Evolutionary conservation across 2,888 invertebrate genomes (phyloP).

Genomic region (Phaedon cochleariae): DNA sequence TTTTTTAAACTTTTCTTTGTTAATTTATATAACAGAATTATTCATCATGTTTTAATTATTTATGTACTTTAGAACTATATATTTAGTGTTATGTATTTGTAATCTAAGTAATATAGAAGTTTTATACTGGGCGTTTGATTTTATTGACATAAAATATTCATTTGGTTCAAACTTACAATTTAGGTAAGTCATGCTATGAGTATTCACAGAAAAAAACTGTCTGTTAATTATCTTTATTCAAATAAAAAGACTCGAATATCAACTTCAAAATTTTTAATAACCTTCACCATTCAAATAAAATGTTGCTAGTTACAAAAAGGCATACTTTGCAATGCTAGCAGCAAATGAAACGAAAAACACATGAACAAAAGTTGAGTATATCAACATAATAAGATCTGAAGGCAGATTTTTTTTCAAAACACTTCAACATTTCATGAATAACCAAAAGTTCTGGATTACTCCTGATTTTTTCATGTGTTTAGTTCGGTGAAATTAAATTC

Average conservation of each 20-base stretch:
- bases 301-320: slow-evolving; percentile 7
- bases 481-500: no score
- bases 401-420: no score
- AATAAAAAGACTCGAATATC: slow-evolving; percentile 9
- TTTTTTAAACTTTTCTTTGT: slow-evolving; percentile 17
- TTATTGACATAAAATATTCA: not conserved
- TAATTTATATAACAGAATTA: slow-evolving; percentile 29
- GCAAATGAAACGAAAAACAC: slow-evolving; percentile 2
- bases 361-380: not conserved
- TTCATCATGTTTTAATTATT: slow-evolving; percentile 44
- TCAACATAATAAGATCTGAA: not conserved
- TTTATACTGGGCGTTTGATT: slow-evolving; percentile 32
- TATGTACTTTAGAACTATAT: slow-evolving; percentile 40
- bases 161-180: no score
- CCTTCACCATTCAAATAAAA: slow-evolving; percentile 22
- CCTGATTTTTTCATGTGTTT: no score
- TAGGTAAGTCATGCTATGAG: no score
- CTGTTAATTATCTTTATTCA: no score
- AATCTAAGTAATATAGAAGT: slow-evolving; percentile 38
- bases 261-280: slow-evolving; percentile 20
- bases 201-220: no score
- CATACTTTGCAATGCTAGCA: not conserved
- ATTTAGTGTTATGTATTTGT: slow-evolving; percentile 45
- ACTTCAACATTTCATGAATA: no score
- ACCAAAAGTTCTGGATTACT: no score